These are phyloP conservation scores for Crotalus tigris DNA, from an alignment of 2,113 vertebrate genomes.

Conservation along the genomic window DNA sequence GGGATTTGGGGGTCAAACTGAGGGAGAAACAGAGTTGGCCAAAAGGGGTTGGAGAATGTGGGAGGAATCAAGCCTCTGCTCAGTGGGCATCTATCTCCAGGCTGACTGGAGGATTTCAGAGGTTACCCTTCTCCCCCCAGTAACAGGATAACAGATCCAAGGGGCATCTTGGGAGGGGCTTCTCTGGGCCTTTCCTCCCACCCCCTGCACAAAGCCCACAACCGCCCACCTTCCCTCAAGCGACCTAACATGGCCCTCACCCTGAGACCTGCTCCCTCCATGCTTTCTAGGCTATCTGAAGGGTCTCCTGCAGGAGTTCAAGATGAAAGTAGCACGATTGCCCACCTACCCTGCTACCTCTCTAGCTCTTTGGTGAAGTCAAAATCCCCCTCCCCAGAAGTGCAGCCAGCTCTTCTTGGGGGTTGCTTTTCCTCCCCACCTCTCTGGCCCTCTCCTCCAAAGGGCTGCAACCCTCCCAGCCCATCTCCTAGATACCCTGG, in stretches of 20 bases:
- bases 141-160: neutral
- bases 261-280: neutral
- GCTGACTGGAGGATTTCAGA: neutral
- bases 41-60: neutral
- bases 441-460: neutral
- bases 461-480: neutral
- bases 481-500: neutral
- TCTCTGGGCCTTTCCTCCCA: neutral
- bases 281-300: neutral
- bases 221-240: neutral
- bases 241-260: neutral
- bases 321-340: neutral
- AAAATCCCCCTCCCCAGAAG: neutral
- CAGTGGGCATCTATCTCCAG: neutral
- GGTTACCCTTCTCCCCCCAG: neutral
- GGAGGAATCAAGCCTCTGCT: neutral
- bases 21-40: neutral
- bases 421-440: neutral
- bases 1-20: neutral
- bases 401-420: neutral
- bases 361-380: neutral
- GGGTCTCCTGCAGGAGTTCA: neutral
- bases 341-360: neutral
- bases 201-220: neutral
- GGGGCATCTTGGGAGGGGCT: neutral